Conservation (phyloP, 2,797 vertebrate species). For the Falco naumanni region DNA sequence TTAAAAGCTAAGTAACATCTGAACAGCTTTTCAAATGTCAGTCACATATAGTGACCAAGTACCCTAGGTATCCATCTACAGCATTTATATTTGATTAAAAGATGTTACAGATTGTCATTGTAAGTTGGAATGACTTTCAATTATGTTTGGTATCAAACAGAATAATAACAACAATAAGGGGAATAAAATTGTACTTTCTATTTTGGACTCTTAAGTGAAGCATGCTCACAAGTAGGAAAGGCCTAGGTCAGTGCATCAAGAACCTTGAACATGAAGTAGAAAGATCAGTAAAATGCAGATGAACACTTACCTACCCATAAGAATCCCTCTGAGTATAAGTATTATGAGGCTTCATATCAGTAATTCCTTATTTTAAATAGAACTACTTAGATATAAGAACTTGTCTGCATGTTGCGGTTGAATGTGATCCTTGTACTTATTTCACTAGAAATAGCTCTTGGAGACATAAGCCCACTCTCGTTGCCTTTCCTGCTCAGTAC, state of each 20-base stretch:
- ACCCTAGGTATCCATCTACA: neutral
- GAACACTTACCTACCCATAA: neutral
- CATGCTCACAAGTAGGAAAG: neutral
- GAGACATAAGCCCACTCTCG: neutral
- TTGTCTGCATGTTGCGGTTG: neutral
- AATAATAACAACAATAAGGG: neutral
- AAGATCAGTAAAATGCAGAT: neutral
- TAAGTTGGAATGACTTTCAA: neutral
- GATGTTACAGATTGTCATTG: neutral
- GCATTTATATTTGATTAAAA: neutral
- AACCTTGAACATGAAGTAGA: neutral
- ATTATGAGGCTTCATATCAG: neutral
- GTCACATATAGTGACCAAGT: neutral
- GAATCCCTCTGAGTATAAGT: neutral
- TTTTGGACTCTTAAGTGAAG: neutral
- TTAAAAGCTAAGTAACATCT: neutral
- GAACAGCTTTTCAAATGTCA: neutral
- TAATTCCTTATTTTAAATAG: neutral
- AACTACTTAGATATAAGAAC: neutral
- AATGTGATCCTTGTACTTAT: neutral
- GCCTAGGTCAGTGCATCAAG: neutral
- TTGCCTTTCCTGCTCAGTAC: neutral
- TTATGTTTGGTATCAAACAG: neutral
- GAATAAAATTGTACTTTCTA: neutral
- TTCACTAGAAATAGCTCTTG: neutral